Evolutionary conservation across 2,888 invertebrate genomes (phyloP), one percentile per base, ranked within the genome.

Genomic region (Caenorhabditis doughertyi): DNA sequence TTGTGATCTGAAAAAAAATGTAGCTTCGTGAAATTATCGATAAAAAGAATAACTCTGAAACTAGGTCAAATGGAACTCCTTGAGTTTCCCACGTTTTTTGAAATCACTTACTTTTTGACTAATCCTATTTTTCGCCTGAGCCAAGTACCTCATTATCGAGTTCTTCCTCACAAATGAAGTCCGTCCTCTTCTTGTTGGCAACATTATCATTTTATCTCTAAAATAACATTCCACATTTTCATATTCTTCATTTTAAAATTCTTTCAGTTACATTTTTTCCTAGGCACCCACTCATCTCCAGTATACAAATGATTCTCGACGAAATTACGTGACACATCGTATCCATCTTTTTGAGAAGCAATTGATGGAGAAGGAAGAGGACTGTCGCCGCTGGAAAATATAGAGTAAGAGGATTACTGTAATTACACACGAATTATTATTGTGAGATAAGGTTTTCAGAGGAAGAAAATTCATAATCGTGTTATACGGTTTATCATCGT

Each of bases 241-340:
- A 16, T 16, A 9, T 18, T 32, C 25, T 32, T 47, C 21, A 53
- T 25, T 53, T 23, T 62, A 18, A 18, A 9, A 35, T 32, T 11
- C 23, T 35, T 39, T 39, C 39, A 39, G 51, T 51, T 60, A 65
- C 56, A 27, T 60, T 65, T 32, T n/a, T 58, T 53, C 42, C 67
- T 76, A 67, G 60, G 60, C 42, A 76, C 76, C 76, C 76, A 76
- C 76, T 68, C 76, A 42, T 76, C 74, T 49, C 58, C 67, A 1
- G 58, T 68, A 49, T 76, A 76, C 21, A 68, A 3, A n/a, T 29
- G 39, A 51, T 76, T 76, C 21, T 76, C 76, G 39, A 76, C 68
- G 21, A 35, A 62, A 21, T 32, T 25, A 0, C 62, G 51, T 25
- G 51, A 3, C 58, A 35, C 13, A 60, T 76, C 76, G 51, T 29